phyloP scores from a whole-genome alignment of 2,888 invertebrate genomes.

The Philhelius pedissequus region DNA sequence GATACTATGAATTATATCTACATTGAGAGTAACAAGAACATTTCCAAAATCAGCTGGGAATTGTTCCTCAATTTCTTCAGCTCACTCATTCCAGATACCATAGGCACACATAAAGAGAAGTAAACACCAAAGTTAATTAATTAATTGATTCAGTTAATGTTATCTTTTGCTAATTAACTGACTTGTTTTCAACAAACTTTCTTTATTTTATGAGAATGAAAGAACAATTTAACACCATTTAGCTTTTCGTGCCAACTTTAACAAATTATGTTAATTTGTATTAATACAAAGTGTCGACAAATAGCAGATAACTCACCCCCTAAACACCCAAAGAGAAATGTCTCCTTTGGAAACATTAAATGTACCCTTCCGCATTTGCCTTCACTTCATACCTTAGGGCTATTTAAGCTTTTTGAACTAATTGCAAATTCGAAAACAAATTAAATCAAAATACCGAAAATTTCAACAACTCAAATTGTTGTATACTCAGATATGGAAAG shows the following conservation, averaged over 20 bases:
- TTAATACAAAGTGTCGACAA: background rate
- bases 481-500: background rate
- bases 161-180: conserved; percentile 69
- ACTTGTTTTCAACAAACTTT: conserved; percentile 52
- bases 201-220: conserved; percentile 34
- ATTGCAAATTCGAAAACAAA: conserved; percentile 55
- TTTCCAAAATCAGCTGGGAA: too few relatives aligned
- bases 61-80: background rate
- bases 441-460: conserved; percentile 1
- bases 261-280: background rate
- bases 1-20: too few relatives aligned
- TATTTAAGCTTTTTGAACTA: conserved; percentile 4
- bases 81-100: too few relatives aligned
- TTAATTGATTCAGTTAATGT: conserved; percentile 70
- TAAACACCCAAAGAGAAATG: background rate
- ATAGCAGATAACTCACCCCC: background rate
- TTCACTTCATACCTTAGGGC: background rate
- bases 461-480: background rate
- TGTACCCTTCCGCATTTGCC: background rate
- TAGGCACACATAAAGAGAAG: background rate
- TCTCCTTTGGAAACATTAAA: background rate
- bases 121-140: conserved; percentile 66
- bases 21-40: too few relatives aligned
- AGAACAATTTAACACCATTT: conserved; percentile 16
- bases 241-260: conserved; percentile 30